phyloP scores from a whole-genome alignment of 2,888 invertebrate species.

The Xanthorhoe spadicearia region DNA sequence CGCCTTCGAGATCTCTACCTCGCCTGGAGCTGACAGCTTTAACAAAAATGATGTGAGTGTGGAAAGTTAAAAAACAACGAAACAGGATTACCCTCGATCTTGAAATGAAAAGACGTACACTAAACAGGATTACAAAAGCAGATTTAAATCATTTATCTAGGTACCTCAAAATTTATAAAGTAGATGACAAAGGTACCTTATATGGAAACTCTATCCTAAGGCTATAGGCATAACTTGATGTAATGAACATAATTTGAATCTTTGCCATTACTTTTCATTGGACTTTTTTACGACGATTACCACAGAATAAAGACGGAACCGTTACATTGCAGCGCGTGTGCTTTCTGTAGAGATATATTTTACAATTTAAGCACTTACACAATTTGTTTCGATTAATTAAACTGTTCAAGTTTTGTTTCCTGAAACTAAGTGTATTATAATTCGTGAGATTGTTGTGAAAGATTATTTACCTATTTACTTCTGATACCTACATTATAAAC shows the following conservation, averaged over 20 bases:
- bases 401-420: slow-evolving; percentile 42
- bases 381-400: slow-evolving; percentile 52
- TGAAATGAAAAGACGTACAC: too few species aligned
- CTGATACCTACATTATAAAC: neutral
- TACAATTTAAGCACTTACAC: slow-evolving; percentile 41
- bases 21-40: slow-evolving; percentile 73
- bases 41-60: slow-evolving; percentile 73
- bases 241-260: too few species aligned
- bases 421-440: neutral
- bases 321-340: slow-evolving; percentile 32
- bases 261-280: too few species aligned
- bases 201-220: too few species aligned
- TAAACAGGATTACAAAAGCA: too few species aligned
- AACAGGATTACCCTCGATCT: too few species aligned
- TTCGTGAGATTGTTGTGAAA: neutral
- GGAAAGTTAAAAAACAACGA: neutral
- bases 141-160: too few species aligned
- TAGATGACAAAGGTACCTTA: too few species aligned
- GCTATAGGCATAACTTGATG: too few species aligned
- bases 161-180: too few species aligned
- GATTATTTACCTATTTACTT: neutral
- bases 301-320: too few species aligned
- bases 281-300: too few species aligned
- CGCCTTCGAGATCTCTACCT: slow-evolving; percentile 94
- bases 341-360: slow-evolving; percentile 38